Evolutionary conservation across 2,797 vertebrate species (phyloP).

Genomic region (Harpagifer antarcticus): DNA sequence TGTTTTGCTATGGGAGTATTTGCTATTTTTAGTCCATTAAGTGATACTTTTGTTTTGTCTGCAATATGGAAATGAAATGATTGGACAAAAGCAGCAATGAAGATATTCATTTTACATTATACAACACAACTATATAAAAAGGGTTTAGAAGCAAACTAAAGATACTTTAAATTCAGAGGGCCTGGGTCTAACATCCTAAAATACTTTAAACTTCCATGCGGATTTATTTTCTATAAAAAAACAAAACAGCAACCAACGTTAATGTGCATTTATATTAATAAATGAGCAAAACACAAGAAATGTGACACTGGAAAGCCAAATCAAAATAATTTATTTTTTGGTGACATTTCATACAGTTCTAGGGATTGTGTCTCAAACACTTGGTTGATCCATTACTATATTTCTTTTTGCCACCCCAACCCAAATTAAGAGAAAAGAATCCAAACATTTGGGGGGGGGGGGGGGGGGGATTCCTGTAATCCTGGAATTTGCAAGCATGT

Average conservation of each 20-base stretch:
- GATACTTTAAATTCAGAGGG: no score
- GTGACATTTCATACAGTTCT: constrained; percentile 88
- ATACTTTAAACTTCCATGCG: background rate
- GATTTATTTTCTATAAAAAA: background rate
- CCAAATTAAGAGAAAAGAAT: constrained; percentile 82
- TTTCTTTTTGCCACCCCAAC: constrained; percentile 82
- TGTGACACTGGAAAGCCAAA: constrained; percentile 80
- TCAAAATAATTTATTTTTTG: constrained; percentile 91
- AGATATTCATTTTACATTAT: background rate
- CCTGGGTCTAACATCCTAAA: no score
- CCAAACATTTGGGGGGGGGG: constrained; percentile 71
- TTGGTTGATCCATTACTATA: constrained; percentile 83
- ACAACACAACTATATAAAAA: background rate
- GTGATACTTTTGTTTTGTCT: no score
- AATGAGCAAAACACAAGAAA: constrained; percentile 22
- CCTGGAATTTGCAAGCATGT: constrained; percentile 82
- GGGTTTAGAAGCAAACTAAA: no score
- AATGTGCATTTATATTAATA: background rate
- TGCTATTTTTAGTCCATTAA: no score
- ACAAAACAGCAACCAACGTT: background rate
- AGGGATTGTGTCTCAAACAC: constrained; percentile 88
- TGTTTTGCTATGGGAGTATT: no score
- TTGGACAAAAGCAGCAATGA: background rate
- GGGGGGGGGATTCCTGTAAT: constrained; percentile 68
- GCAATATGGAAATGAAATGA: no score